Base-by-base conservation (phyloP, 2,888 invertebrate genomes). In the Disparrhopalites patrizii region DNA sequence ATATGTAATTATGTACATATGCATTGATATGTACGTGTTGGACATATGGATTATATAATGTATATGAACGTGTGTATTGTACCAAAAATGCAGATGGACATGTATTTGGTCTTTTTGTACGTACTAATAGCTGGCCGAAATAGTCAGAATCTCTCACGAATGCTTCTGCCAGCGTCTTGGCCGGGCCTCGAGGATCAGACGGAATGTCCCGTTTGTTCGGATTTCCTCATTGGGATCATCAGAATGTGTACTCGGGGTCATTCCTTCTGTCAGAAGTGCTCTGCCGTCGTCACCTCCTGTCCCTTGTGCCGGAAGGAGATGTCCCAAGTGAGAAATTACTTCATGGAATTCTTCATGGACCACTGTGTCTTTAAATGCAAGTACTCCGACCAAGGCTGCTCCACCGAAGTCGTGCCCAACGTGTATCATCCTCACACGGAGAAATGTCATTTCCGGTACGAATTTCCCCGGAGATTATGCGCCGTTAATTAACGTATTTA, bases 271-370 rank as follows among this genome's bases (percentile, higher is more conserved):
- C 10, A 31, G 13, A 62, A 52, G 27, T 62, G 62, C 27, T 10
- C 13, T 8, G 36, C 31, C 13, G 36, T 52, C 33, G 25, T 62
- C 27, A 27, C n/a, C 1, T 10, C 3, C 36, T 62, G 62, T 30
- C 62, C 62, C 1, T 28, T 62, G 3, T 62, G 62, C 20, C 62
- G 62, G 5, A 51, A 52, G n/a, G 62, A 62, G 23, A 62, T 62
- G 51, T 62, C 62, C n/a, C 62, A 62, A 52, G 62, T 62, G 1
- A 20, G 63, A 20, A 63, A 63, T 27, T 63, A 54, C 28, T 63
- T 63, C 23, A 27, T 63, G 40, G 63, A 63, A 27, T 55, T 40
- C 23, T 63, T 63, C 55, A 63, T 63, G 55, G 63, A 55, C n/a
- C n/a, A 52, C 18, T 63, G 63, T 55, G 47, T 30, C 20, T 55